Evolutionary conservation across 2,888 invertebrate species (phyloP), one percentile per base, ranked within the genome.

Genomic region (Scaptomyza cyrtandrae): DNA sequence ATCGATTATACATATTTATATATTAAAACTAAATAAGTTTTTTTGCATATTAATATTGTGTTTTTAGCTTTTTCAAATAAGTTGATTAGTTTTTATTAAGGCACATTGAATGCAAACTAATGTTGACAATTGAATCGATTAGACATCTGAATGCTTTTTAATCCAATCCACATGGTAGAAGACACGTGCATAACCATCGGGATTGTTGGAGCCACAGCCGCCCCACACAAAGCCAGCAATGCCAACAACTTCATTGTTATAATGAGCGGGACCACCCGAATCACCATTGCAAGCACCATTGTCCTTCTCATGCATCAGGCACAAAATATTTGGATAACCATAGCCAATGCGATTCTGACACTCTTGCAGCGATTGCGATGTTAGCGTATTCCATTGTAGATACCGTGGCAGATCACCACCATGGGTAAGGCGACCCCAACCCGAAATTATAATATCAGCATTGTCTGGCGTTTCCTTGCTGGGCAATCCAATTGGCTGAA

Each of bases 111-210:
- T n/a, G 24, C 24, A 24, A 24, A 24, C 24, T 24, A 1, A 24
- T 5, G 24, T 24, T 24, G 24, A 24, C 24, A 24, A 24, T 24
- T 24, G 24, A 2, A 24, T 24, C 24, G 3, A 2, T 24, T 24
- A 24, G 24, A 24, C 24, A 59, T 81, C 78, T 0, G 78, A 58
- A 53, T 86, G 48, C 3, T 52, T 3, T 27, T 45, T 69, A 19
- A 91, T 91, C 91, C 91, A 91, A 6, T 86, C 75, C 0, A 44
- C 35, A 56, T 84, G 84, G 41, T 68, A 66, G 7, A 55, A 72
- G 16, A 91, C 89, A 33, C 87, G 89, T 0, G 90, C 89, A 70
- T 90, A 91, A 4, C 91, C 91, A 78, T 91, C 92, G 0, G 91
- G 90, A 33, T 78, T 62, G 2, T 1, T 10, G n/a, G 64, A 33